Evolutionary conservation across 2,797 vertebrate genomes (phyloP), one percentile per base, ranked within the genome.

Genomic region (Epinephelus malabaricus): DNA sequence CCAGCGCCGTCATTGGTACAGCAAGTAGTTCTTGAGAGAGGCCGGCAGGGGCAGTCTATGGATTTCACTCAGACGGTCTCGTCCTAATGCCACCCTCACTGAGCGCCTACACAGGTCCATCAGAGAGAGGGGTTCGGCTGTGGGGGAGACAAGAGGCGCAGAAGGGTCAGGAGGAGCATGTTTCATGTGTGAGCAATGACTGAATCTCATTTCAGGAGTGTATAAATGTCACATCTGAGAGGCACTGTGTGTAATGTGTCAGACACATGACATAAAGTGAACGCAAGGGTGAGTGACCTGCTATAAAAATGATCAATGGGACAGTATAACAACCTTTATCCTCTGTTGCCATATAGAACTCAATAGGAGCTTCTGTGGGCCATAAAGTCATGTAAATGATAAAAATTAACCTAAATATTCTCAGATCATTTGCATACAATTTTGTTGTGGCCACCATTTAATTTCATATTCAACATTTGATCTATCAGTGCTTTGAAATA

Each of bases 101-200:
- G 98, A 98, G 65, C 98, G 97, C 54, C 98, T 96, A 92, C 97
- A 99, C 72, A 99, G 95, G 88, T 99, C 98, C 98, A 98, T 99
- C 94, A 99, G 94, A 3, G 98, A 98, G 91, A 99, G 94, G 4
- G 98, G 98, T 89, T 99, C 98, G 17, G 98, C 98, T 99, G 92
- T 45, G 64, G 0, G 68, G 63, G 74, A 66, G 67, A 80, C 11
- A 65, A 68, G 27, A 78, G 21, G 23, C 45, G 53, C 30, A 83
- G 23, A 73, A 1, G 5, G 6, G 17, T 69, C 19, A 76, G 47
- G 19, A 54, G n/a, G 54, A 59, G 61, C 45, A 46, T 1, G 58
- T 5, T 25, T 34, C 12, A 7, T 34, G 40, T 0, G 12, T 64
- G 51, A 46, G 38, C 34, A 83, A 54, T 3, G 40, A n/a, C 50